phyloP scores from a whole-genome alignment of 30 jellyfish, hydroid and myxozoan genomes.

The Phacellophora camtschatica region DNA sequence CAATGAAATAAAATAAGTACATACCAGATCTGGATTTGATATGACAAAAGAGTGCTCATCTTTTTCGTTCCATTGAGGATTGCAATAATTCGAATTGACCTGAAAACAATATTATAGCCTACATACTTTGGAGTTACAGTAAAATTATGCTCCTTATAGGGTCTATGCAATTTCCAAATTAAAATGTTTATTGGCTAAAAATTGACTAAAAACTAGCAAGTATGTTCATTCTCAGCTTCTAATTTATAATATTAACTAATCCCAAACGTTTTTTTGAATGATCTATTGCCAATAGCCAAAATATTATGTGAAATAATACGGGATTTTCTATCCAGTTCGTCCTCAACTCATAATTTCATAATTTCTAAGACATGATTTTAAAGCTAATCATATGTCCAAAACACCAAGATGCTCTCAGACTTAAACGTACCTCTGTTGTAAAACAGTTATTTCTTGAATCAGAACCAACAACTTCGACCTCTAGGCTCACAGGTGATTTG shows the following conservation, averaged over 20 bases:
- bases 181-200: no score
- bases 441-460: constrained; percentile 33
- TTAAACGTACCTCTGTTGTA: constrained; percentile 58
- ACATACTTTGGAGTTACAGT: no score
- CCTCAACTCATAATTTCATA: background rate
- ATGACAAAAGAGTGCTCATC: constrained; percentile 19
- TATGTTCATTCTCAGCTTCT: no score
- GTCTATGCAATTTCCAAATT: no score
- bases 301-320: no score
- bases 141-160: no score
- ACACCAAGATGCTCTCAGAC: background rate
- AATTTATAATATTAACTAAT: no score
- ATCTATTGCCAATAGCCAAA: no score
- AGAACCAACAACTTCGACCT: constrained; percentile 74
- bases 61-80: constrained; percentile 76
- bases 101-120: no score
- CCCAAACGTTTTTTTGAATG: no score
- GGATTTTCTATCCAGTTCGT: no score
- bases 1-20: background rate
- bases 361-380: background rate
- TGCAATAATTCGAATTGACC: constrained; percentile 52
- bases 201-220: no score
- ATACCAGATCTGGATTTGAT: constrained; percentile 61
- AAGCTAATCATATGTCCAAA: background rate
- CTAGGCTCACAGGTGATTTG: constrained; percentile 59